Percentiles rank a stretch among this genome's conserved stretches.
Evolutionary conservation across 2,113 vertebrate genomes (phyloP).

Genomic region (Dryoscopus gambensis): DNA sequence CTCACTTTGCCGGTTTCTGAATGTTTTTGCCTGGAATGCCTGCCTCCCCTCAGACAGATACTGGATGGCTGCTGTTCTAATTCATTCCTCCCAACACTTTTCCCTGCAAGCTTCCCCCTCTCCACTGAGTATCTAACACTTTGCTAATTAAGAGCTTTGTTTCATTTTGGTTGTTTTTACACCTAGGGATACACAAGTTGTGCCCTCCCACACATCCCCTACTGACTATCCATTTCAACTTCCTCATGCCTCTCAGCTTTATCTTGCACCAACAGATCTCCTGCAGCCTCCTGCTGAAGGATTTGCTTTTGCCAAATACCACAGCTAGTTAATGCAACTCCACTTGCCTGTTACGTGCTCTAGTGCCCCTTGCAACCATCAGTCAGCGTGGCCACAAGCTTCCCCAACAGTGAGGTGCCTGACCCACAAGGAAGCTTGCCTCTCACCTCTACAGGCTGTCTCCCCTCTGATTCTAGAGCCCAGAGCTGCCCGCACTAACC

Average conservation of each 20-base stretch:
- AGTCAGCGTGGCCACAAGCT: fast-evolving
- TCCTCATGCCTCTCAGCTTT: not conserved
- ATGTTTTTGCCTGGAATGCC: not conserved
- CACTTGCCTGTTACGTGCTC: not conserved
- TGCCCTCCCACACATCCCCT: not conserved
- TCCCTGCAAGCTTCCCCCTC: not conserved
- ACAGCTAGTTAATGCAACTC: not conserved
- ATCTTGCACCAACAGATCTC: not conserved
- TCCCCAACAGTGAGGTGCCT: fast-evolving
- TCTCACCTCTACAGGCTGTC: not conserved
- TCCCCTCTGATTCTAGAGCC: not conserved
- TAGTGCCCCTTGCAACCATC: not conserved
- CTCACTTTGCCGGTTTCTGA: not conserved
- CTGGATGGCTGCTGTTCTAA: not conserved
- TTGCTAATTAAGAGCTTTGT: not conserved
- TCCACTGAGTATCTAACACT: not conserved
- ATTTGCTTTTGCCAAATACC: not conserved
- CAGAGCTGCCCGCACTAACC: not conserved
- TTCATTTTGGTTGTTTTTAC: not conserved
- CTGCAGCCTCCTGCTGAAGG: not conserved
- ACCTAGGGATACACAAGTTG: not conserved
- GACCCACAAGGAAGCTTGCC: not conserved
- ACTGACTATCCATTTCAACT: not conserved
- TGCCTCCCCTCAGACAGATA: not conserved
- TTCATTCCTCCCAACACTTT: not conserved